These are phyloP conservation scores for Sinodicranocentrus sp. DNA, from an alignment of 2,888 invertebrate genomes.

Conservation along the genomic window DNA sequence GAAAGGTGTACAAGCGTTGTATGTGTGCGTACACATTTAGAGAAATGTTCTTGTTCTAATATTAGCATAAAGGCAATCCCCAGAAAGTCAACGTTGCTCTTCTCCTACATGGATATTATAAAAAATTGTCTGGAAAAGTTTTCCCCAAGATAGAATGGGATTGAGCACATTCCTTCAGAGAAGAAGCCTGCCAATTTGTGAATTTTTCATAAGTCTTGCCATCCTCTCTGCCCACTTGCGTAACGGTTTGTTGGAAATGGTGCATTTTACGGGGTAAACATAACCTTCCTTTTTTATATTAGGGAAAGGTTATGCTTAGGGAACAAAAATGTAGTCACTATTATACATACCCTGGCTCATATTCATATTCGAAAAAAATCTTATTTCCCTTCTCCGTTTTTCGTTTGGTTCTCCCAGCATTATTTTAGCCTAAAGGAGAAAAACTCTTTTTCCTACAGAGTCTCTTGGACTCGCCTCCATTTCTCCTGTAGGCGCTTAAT, in stretches of 20 bases:
- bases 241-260: not conserved
- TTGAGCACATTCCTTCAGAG: not conserved
- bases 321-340: no score
- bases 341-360: no score
- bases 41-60: no score
- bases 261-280: conserved; percentile 13
- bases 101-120: no score
- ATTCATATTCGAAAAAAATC: not conserved
- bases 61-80: no score
- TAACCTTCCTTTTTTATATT: no score
- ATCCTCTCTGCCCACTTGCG: conserved; percentile 10
- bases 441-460: conserved; percentile 3
- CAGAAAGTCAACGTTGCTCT: no score
- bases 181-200: conserved; percentile 31
- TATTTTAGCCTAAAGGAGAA: conserved; percentile 38
- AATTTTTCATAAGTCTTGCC: conserved; percentile 37
- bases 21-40: no score
- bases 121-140: no score
- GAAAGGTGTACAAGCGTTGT: no score
- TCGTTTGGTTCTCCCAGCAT: conserved; percentile 23
- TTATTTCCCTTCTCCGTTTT: not conserved
- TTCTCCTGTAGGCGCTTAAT: conserved; percentile 46
- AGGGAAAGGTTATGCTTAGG: no score
- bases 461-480: conserved; percentile 25
- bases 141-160: no score